Conservation (phyloP, 2,797 vertebrate genomes). For the Limnodromus scolopaceus region DNA sequence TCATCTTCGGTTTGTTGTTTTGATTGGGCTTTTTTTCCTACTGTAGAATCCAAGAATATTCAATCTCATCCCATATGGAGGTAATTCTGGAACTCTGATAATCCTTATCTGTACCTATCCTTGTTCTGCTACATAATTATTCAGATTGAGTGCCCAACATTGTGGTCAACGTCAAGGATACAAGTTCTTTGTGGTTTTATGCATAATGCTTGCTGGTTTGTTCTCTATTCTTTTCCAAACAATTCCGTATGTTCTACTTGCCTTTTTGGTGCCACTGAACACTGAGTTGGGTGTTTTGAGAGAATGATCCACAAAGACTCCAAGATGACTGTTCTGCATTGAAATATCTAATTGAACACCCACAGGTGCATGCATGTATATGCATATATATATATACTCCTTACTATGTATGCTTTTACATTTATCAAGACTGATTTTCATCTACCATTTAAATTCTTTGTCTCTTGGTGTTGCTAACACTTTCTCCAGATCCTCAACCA, state of each 20-base stretch:
- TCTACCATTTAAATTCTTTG: background rate
- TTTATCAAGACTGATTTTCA: background rate
- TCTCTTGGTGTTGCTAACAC: background rate
- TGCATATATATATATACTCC: background rate
- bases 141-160: background rate
- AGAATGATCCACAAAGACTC: background rate
- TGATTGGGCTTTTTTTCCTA: too few species aligned
- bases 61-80: background rate
- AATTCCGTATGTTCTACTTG: background rate
- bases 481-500: background rate
- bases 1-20: background rate
- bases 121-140: background rate
- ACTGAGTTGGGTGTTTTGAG: background rate
- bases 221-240: background rate
- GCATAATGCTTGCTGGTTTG: background rate
- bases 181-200: background rate
- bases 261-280: background rate
- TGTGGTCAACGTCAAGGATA: background rate
- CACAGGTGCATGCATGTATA: background rate
- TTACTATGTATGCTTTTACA: background rate
- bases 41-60: background rate
- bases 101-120: background rate
- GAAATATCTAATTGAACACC: background rate
- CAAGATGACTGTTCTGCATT: background rate
- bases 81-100: background rate